These are phyloP conservation scores for Sprattus sprattus DNA, from an alignment of 2,113 vertebrate genomes.

Conservation along the genomic window DNA sequence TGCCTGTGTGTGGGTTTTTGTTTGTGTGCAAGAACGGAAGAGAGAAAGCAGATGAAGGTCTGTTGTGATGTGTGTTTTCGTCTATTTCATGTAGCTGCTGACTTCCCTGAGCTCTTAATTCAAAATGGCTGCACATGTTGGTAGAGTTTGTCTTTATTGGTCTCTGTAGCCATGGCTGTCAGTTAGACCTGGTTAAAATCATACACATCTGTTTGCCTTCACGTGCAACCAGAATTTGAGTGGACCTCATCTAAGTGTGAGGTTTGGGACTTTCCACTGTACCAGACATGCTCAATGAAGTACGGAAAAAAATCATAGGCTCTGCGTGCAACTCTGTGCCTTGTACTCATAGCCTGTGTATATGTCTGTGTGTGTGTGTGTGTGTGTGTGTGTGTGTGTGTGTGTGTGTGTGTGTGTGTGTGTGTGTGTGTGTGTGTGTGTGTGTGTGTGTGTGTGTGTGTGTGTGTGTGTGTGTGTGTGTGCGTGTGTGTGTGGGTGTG, in stretches of 20 bases:
- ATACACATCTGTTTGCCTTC: constrained; percentile 14
- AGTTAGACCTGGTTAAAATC: neutral
- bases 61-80: neutral
- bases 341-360: neutral
- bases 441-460: constrained; percentile 1
- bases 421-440: constrained; percentile 26
- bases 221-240: neutral
- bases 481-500: neutral
- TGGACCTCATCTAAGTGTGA: neutral
- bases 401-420: constrained; percentile 19
- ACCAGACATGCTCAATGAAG: neutral
- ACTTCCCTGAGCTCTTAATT: neutral
- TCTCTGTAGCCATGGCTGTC: neutral
- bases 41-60: neutral
- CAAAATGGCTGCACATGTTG: neutral
- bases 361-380: constrained; percentile 20
- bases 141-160: neutral
- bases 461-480: neutral
- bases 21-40: neutral
- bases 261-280: neutral
- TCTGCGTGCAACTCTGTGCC: neutral
- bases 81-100: neutral
- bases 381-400: constrained; percentile 11
- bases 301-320: neutral
- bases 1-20: neutral